Conservation (phyloP, 2,888 invertebrate species). For the Drosophila kuntzei region DNA sequence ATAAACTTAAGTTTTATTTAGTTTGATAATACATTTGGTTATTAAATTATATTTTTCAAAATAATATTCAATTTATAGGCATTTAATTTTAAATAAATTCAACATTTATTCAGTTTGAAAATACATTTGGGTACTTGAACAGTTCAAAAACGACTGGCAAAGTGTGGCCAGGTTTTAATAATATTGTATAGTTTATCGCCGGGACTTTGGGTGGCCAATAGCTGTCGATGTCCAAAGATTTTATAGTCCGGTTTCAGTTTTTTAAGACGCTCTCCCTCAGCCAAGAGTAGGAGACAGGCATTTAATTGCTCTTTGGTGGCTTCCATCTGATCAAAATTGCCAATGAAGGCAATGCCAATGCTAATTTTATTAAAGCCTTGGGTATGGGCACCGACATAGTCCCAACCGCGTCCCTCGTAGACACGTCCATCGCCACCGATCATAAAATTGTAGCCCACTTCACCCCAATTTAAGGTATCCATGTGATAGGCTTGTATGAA, state of each 20-base stretch:
- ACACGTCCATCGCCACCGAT: slow-evolving; percentile 92
- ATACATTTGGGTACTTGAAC: slow-evolving; percentile 14
- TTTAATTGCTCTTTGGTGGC: slow-evolving; percentile 87
- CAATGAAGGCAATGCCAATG: slow-evolving; percentile 90
- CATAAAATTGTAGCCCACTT: slow-evolving; percentile 92
- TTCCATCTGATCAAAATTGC: slow-evolving; percentile 87
- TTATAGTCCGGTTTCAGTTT: slow-evolving; percentile 89
- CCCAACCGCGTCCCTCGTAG: slow-evolving; percentile 92
- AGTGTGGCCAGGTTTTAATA: slow-evolving; percentile 90
- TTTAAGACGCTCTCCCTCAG: slow-evolving; percentile 87
- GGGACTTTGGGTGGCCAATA: slow-evolving; percentile 89
- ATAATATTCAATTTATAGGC: too few relatives aligned
- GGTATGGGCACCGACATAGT: slow-evolving; percentile 90
- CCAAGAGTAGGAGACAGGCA: slow-evolving; percentile 88
- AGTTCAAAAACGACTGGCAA: slow-evolving; percentile 52
- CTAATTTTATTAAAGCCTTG: slow-evolving; percentile 88
- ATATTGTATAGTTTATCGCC: slow-evolving; percentile 88
- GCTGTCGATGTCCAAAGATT: slow-evolving; percentile 89
- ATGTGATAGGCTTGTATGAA: slow-evolving; percentile 89
- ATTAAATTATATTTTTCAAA: too few relatives aligned
- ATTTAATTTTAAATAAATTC: background rate
- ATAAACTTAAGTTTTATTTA: too few relatives aligned
- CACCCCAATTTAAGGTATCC: slow-evolving; percentile 88
- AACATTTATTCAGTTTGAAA: slow-evolving; percentile 3
- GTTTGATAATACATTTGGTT: too few relatives aligned